phyloP scores from a whole-genome alignment of 2,797 vertebrate genomes.

The Cacajao melanocephalus region DNA sequence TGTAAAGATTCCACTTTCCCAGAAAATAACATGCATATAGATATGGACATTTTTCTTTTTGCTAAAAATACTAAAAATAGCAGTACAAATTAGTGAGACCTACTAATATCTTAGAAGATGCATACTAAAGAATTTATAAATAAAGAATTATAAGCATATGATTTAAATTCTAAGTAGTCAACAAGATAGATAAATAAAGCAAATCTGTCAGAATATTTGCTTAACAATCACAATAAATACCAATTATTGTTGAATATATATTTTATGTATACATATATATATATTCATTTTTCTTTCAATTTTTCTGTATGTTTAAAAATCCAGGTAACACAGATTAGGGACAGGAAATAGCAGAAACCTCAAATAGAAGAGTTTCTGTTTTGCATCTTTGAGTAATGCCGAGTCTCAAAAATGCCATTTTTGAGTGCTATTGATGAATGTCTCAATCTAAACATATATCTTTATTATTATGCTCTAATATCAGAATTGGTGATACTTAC shows the following conservation, averaged over 20 bases:
- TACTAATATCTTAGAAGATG: not conserved
- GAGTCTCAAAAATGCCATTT: not conserved
- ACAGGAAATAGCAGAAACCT: not conserved
- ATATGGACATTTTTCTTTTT: not conserved
- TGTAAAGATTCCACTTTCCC: not conserved
- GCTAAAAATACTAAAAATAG: not conserved
- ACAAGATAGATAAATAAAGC: not conserved
- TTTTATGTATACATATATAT: not conserved
- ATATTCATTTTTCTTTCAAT: not conserved
- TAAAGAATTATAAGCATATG: not conserved
- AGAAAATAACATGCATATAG: not conserved
- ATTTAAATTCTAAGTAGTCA: slow-evolving; percentile 1
- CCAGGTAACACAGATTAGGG: not conserved
- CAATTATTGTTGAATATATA: not conserved
- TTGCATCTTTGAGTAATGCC: not conserved
- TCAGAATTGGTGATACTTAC: not conserved
- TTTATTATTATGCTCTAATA: not conserved
- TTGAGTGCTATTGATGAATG: not conserved
- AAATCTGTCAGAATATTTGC: not conserved
- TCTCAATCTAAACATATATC: not conserved
- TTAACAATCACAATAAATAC: not conserved
- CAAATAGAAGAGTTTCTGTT: not conserved
- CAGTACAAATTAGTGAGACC: not conserved
- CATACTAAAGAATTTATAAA: not conserved
- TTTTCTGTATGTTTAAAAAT: not conserved